Percentiles rank a stretch among this genome's conserved stretches.
Conservation (phyloP, 2,797 vertebrate species). For the Sebastes glaucus region DNA sequence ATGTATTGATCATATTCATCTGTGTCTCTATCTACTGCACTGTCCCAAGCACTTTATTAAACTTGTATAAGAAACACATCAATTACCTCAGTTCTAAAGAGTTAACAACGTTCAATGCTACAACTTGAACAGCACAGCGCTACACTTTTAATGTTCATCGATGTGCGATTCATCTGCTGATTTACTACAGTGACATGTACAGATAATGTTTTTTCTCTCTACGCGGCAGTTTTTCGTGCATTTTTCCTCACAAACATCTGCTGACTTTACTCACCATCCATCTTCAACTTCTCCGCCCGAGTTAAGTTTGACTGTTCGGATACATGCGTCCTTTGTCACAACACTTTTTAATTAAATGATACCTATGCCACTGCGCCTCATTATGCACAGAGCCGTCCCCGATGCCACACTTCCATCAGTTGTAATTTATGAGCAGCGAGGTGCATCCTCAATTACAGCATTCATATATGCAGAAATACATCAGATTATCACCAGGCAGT, state of each 20-base stretch:
- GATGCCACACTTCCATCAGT: slow-evolving; percentile 64
- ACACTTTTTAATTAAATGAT: slow-evolving; percentile 80
- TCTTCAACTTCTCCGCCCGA: slow-evolving; percentile 36
- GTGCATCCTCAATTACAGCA: slow-evolving; percentile 73
- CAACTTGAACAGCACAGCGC: not conserved
- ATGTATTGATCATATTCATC: slow-evolving; percentile 10
- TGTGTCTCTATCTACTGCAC: not conserved
- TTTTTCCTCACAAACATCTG: slow-evolving; percentile 41
- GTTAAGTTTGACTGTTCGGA: slow-evolving; percentile 52
- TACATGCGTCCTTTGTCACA: slow-evolving; percentile 56
- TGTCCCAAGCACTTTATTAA: slow-evolving; percentile 2
- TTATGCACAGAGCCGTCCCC: slow-evolving; percentile 64
- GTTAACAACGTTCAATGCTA: not conserved
- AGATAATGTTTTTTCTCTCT: not conserved
- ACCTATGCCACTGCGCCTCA: slow-evolving; percentile 62
- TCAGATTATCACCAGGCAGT: slow-evolving; percentile 72
- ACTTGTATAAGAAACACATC: not conserved
- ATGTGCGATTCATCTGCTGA: not conserved
- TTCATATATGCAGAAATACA: slow-evolving; percentile 69
- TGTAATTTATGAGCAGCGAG: slow-evolving; percentile 75
- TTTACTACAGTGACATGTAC: not conserved
- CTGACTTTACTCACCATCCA: slow-evolving; percentile 33
- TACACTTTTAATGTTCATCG: not conserved
- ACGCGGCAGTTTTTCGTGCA: not conserved
- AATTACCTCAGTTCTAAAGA: not conserved